Evolutionary conservation across 2,113 vertebrate species (phyloP).

Genomic region (Corapipo altera): DNA sequence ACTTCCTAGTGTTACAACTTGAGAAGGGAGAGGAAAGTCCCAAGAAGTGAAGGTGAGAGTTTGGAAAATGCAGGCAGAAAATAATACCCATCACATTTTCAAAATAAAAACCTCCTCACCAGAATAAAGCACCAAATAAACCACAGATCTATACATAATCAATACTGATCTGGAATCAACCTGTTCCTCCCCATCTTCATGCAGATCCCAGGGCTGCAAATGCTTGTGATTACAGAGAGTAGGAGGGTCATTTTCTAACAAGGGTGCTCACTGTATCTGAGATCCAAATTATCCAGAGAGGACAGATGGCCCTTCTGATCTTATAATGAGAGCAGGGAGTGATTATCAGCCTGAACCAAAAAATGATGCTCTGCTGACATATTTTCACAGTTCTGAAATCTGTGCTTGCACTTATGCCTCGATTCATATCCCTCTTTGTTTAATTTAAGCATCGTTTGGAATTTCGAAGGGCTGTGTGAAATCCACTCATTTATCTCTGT

Average conservation of each 20-base stretch:
- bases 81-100: background rate
- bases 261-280: conserved; percentile 61
- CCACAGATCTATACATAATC: background rate
- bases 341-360: conserved; percentile 65
- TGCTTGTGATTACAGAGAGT: conserved; percentile 38
- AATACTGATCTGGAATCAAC: conserved; percentile 31
- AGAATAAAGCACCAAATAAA: background rate
- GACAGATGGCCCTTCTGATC: conserved; percentile 67
- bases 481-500: conserved; percentile 45
- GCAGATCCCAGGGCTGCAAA: background rate
- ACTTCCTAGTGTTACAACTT: background rate
- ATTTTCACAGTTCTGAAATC: conserved; percentile 71
- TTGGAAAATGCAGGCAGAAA: background rate
- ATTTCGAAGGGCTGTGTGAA: conserved; percentile 44
- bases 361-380: conserved; percentile 68
- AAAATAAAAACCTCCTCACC: background rate
- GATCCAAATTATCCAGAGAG: conserved; percentile 65
- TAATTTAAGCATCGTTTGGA: conserved; percentile 45
- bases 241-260: conserved; percentile 62
- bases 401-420: conserved; percentile 57
- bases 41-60: background rate
- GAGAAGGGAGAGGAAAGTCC: background rate
- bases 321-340: conserved; percentile 64
- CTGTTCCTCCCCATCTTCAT: background rate
- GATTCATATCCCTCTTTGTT: conserved; percentile 32